Evolutionary conservation across 2,113 vertebrate species (phyloP), one percentile per base, ranked within the genome.

Genomic region (Lethenteron reissneri): DNA sequence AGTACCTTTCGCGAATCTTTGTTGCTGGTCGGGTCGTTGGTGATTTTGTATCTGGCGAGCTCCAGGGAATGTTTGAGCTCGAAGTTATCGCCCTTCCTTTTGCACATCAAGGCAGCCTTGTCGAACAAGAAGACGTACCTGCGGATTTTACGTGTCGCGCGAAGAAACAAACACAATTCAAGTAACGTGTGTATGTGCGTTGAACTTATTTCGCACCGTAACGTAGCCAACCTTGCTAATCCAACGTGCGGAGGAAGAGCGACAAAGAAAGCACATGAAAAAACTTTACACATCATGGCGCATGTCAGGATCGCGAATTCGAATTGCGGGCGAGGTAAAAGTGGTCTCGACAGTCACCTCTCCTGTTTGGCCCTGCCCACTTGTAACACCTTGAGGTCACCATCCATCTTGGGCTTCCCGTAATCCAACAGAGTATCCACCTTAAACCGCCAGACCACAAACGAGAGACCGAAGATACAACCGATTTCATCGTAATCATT

Each of bases 331-430:
- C 25, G 25, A 41, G 25, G 25, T 41, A 41, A 41, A 41, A 41
- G 25, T 41, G 25, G 41, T 41, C 41, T 41, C 41, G 3, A 2
- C 0, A 0, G 83, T 83, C 78, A 97, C 94, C 92, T 82, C 79
- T 99, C 94, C 78, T 99, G 92, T 79, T 94, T 97, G 4, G 90
- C 88, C 76, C 95, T 85, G 80, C 97, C 95, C 69, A 88, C 83
- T 3, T 92, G 96, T 59, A 83, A 89, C 12, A 99, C 90, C 78
- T 99, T 99, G 69, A 99, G 79, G 70, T 97, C 94, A 1, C 94
- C 94, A 0, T 99, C 94, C 3, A 96, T 99, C 83, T 99, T 99
- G 0, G 92, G 94, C 76, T 92, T 81, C 64, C 94, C 94, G 0
- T 87, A 99, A 72, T 97, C 89, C 78, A 90, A 89, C 81, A 97